Evolutionary conservation across 2,797 vertebrate genomes (phyloP), one percentile per base, ranked within the genome.

Genomic region (Oryzias dopingdopingensis): DNA sequence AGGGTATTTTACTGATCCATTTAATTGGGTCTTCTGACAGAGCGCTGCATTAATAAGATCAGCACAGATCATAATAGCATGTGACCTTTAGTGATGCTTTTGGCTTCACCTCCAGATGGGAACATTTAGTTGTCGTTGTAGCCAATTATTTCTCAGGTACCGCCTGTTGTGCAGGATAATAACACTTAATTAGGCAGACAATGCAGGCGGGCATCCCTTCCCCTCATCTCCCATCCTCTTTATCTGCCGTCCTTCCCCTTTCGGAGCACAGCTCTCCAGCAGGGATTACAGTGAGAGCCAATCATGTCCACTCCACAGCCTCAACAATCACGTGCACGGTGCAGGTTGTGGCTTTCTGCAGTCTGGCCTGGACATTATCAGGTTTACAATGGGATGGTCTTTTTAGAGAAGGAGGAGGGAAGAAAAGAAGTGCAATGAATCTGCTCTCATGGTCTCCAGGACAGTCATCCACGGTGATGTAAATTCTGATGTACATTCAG

Each of bases 141-240:
- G 87, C 89, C 90, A 92, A 90, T 92, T 92, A 92, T 91, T 89
- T 91, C 77, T 80, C 87, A 89, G 90, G 89, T 92, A 78, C 85
- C 80, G 84, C 91, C 89, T 81, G 85, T 89, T 86, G 91, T 88
- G 91, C 68, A 18, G 76, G 85, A 90, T 92, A 92, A 92, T 91
- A 88, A 86, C 81, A 86, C 86, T 86, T 91, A 91, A 92, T 93
- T 91, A 91, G 83, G 85, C 81, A 68, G 83, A 79, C 72, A 86
- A 84, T 61, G 66, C 70, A 46, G 72, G 62, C 62, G 55, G 14
- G 76, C 56, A 45, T 53, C 61, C 49, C 62, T 59, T 70, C 67
- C 29, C 56, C 63, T 62, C 65, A 22, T 73, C 63, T 72, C 45
- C 62, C 42, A 15, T 57, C 76, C 42, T 40, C 65, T 72, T 57